Base-by-base conservation (phyloP, 2,888 invertebrate species). In the Hydrotaea cyrtoneurina region DNA sequence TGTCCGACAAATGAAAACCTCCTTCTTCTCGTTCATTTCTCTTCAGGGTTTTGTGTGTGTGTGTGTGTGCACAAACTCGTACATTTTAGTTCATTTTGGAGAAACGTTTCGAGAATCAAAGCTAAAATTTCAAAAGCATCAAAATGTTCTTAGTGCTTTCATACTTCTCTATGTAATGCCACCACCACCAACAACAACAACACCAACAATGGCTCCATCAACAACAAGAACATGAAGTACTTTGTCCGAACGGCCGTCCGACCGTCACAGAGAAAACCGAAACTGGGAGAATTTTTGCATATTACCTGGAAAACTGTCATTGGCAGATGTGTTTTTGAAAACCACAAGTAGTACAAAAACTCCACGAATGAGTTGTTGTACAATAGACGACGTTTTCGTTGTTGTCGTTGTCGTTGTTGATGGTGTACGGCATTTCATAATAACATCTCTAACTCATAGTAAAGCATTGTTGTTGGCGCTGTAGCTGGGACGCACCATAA, bases 241-340 rank as follows among this genome's bases (percentile, higher is more conserved):
- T 80, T 75, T 84, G 75, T 74, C 71, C 80, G 80, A 64, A 78
- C 57, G 75, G 50, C 80, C 84, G 62, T 80, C 80, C 57, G 75
- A 59, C 80, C 84, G 62, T 80, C 84, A 84, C 75, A 78, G 75
- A 84, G 84, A 84, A 84, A 81, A 75, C 80, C 78, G 43, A 81
- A 84, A 84, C 23, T 23, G 59, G 43, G 90, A 88, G 89, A 89
- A 89, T 90, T 91, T 91, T 91, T 90, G 90, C 90, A 90, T 90
- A 90, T 89, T 90, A 90, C 90, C 90, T 88, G 90, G 78, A 87
- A n/a, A 91, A 91, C 89, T 91, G 90, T 91, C 91, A 90, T 90
- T 90, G 91, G 90, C 90, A 90, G 91, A 87, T 84, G 80, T 78
- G 83, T 83, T 80, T 83, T 84, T 75, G 75, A 78, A 83, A 86